Percentiles rank a stretch among this genome's conserved stretches.
phyloP scores from a whole-genome alignment of 2,888 invertebrate species.

The Tetanocera ferruginea region DNA sequence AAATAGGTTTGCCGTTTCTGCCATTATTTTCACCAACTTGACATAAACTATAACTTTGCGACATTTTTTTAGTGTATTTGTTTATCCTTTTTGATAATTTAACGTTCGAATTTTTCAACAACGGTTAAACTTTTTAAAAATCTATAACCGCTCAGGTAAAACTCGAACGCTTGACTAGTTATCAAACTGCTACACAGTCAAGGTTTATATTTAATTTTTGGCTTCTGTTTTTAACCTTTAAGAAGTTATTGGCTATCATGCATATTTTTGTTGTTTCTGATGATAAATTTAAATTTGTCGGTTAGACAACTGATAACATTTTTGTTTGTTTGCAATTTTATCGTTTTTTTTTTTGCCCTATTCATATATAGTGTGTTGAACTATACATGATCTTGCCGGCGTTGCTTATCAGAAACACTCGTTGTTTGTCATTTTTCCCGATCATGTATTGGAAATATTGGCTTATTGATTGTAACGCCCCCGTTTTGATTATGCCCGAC shows the following conservation, averaged over 20 bases:
- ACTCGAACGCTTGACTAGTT: not conserved
- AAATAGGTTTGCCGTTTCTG: constrained; percentile 71
- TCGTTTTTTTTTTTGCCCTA: not conserved
- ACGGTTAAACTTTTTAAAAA: not conserved
- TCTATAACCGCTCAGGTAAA: not conserved
- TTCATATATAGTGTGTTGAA: not conserved
- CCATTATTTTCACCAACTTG: constrained; percentile 76
- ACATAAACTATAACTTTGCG: constrained; percentile 64
- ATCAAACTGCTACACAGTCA: not conserved
- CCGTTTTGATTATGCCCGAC: not conserved
- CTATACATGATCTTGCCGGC: not conserved
- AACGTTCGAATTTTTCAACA: not conserved
- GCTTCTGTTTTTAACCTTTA: not conserved
- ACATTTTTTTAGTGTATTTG: constrained; percentile 39
- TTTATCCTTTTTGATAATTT: not conserved
- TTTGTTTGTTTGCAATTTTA: not conserved
- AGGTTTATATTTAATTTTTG: constrained; percentile 24
- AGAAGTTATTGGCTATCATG: constrained; percentile 44
- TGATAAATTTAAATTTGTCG: not conserved
- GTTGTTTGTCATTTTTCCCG: not conserved
- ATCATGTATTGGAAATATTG: not conserved
- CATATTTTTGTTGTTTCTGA: no score
- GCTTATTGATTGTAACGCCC: not conserved
- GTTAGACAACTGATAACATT: not conserved
- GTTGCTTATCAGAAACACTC: not conserved